A percentile compares a stretch with the other conserved stretches of the same genome.
phyloP scores from a whole-genome alignment of 1,140 invertebrate species.

The Drosophila triauraria region DNA sequence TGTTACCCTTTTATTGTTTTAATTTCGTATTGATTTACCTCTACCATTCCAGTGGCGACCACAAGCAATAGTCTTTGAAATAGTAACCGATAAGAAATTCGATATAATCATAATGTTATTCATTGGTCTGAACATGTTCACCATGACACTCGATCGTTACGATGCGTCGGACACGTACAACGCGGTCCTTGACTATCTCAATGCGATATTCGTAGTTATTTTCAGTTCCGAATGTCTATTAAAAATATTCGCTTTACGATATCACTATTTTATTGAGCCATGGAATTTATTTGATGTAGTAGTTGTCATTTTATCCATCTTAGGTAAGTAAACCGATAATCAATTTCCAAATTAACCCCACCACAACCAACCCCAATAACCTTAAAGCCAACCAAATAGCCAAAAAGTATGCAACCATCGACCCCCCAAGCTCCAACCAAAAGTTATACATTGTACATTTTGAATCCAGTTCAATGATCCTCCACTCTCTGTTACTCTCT shows the following conservation, averaged over 20 bases:
- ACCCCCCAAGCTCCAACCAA: constrained; percentile 46
- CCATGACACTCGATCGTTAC: constrained; percentile 99
- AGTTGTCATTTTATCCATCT: constrained; percentile 99
- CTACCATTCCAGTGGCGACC: constrained; percentile 92
- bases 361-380: constrained; percentile 28
- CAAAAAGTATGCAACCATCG: constrained; percentile 50
- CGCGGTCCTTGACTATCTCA: constrained; percentile 94
- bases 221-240: constrained; percentile 98
- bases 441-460: constrained; percentile 22
- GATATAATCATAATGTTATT: constrained; percentile 99
- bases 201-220: constrained; percentile 99
- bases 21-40: constrained; percentile 40
- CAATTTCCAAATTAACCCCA: constrained; percentile 46
- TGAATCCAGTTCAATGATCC: constrained; percentile 37
- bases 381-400: constrained; percentile 25
- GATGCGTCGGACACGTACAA: constrained; percentile 94
- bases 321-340: constrained; percentile 89
- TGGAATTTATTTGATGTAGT: constrained; percentile 99
- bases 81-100: constrained; percentile 99
- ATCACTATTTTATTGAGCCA: constrained; percentile 99
- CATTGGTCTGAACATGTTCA: constrained; percentile 99
- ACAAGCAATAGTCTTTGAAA: constrained; percentile 98
- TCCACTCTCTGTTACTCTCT: constrained; percentile 26
- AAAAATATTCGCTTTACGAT: constrained; percentile 98
- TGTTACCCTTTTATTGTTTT: constrained; percentile 23